Conservation (phyloP, 30 jellyfish, hydroid and myxozoan species). For the Phacellophora camtschatica region DNA sequence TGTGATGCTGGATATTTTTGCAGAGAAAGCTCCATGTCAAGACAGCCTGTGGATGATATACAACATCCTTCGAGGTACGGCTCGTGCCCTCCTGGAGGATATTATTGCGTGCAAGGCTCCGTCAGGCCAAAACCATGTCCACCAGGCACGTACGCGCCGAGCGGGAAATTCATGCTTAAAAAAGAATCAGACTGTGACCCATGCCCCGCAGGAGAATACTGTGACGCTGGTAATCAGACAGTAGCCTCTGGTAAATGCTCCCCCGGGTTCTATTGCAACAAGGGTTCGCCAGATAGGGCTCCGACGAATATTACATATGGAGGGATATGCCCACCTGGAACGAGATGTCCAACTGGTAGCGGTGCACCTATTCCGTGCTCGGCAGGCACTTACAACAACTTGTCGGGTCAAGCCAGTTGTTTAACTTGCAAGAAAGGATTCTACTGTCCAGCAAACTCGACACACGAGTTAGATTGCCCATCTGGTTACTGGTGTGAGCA, state of each 20-base stretch:
- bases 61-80: constrained; percentile 71
- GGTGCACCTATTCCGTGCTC: constrained; percentile 82
- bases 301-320: constrained; percentile 83
- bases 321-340: constrained; percentile 97
- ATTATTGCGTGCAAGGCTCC: constrained; percentile 89
- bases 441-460: constrained; percentile 85
- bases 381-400: constrained; percentile 91
- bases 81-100: constrained; percentile 95
- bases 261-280: constrained; percentile 89
- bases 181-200: constrained; percentile 75
- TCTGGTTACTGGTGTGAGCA: constrained; percentile 93
- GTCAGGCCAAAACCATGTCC: constrained; percentile 90
- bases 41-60: constrained; percentile 71
- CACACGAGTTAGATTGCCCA: constrained; percentile 89
- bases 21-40: constrained; percentile 46
- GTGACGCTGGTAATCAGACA: constrained; percentile 94
- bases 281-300: constrained; percentile 87
- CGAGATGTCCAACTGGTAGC: constrained; percentile 88
- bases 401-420: constrained; percentile 82
- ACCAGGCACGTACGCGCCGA: constrained; percentile 91
- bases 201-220: constrained; percentile 85
- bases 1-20: constrained; percentile 98
- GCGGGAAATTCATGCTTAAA: constrained; percentile 49
- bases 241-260: constrained; percentile 77
- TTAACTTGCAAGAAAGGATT: constrained; percentile 80